These are phyloP conservation scores for Anodontia alba DNA, from an alignment of 2,888 invertebrate species.

Conservation along the genomic window DNA sequence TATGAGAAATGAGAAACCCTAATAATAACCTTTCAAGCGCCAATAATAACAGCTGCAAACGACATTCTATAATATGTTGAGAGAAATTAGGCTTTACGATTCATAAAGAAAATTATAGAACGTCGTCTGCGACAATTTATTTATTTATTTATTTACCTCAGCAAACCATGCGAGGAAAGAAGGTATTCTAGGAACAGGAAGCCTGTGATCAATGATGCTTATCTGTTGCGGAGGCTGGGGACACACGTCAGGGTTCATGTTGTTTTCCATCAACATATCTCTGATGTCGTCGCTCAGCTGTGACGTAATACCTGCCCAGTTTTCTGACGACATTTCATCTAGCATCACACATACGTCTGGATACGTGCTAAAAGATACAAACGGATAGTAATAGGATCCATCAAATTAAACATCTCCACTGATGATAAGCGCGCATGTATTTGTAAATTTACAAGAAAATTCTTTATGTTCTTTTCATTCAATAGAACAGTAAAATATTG, in stretches of 20 bases:
- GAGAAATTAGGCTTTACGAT: too few species aligned
- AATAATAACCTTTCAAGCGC: too few species aligned
- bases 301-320: slow-evolving; percentile 68
- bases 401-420: not conserved
- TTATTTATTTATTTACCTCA: slow-evolving; percentile 62
- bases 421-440: not conserved
- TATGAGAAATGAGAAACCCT: too few species aligned
- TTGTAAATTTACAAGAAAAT: not conserved
- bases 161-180: slow-evolving; percentile 64
- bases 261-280: slow-evolving; percentile 39
- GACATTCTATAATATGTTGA: too few species aligned
- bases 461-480: not conserved
- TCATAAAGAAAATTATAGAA: too few species aligned
- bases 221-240: slow-evolving; percentile 56
- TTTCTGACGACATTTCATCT: slow-evolving; percentile 64
- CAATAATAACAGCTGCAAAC: too few species aligned
- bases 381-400: too few species aligned
- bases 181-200: slow-evolving; percentile 65
- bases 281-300: slow-evolving; percentile 58
- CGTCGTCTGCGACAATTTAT: too few species aligned
- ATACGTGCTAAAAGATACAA: slow-evolving; percentile 61
- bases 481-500: too few species aligned
- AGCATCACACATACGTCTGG: slow-evolving; percentile 63
- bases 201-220: slow-evolving; percentile 46
- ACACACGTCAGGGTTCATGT: slow-evolving; percentile 51